These are phyloP conservation scores for Girardia tigrina DNA, from an alignment of 2,888 invertebrate genomes.

Conservation along the genomic window DNA sequence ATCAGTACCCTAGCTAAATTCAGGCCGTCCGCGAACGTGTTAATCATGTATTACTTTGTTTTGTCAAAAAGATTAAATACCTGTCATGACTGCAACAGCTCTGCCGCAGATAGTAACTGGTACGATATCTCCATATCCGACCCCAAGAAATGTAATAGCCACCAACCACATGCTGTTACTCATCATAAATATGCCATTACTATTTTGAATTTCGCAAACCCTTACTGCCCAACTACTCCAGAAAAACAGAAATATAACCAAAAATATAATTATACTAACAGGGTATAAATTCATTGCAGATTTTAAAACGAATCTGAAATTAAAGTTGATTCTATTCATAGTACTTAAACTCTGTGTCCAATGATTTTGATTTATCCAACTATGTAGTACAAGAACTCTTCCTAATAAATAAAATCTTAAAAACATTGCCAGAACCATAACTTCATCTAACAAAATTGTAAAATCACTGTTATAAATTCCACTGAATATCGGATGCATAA, in stretches of 20 bases:
- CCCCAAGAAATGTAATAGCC: neutral
- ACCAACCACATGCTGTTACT: neutral
- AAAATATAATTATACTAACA: neutral
- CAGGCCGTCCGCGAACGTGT: too few species aligned
- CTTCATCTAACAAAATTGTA: neutral
- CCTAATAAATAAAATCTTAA: neutral
- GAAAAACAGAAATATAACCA: neutral
- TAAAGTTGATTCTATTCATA: neutral
- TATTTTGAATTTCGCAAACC: neutral
- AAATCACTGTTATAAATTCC: neutral
- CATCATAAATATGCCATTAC: neutral
- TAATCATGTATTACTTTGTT: too few species aligned
- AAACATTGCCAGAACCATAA: neutral
- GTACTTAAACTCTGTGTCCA: conserved; percentile 3
- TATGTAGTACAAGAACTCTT: neutral
- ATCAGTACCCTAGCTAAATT: too few species aligned
- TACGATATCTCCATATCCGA: neutral
- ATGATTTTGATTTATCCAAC: neutral
- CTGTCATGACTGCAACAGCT: neutral
- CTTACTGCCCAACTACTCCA: conserved; percentile 14
- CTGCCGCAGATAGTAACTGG: neutral
- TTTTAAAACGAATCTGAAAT: conserved; percentile 3
- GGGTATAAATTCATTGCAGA: conserved; percentile 10
- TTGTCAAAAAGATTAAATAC: too few species aligned
- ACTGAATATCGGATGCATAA: neutral